A percentile compares a stretch with the other conserved stretches of the same genome.
phyloP scores from a whole-genome alignment of 2,113 vertebrate genomes.

The Takifugu bimaculatus region DNA sequence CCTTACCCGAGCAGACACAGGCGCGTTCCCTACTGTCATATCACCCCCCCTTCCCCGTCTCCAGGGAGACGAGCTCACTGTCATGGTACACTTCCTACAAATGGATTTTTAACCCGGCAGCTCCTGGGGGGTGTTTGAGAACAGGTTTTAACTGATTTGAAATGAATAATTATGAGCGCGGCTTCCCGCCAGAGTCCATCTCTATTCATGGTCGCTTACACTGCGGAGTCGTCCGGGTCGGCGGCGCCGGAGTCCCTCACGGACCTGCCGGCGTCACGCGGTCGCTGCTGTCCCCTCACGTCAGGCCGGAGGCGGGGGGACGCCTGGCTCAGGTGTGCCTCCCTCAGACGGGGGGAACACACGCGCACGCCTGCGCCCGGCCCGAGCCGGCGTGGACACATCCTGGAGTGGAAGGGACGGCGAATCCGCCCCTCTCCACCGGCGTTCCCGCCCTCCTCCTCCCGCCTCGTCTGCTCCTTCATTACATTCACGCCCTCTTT shows the following conservation, averaged over 20 bases:
- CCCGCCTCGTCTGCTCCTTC: slow-evolving; percentile 4
- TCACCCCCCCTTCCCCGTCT: slow-evolving; percentile 58
- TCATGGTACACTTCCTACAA: slow-evolving; percentile 81
- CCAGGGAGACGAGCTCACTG: slow-evolving; percentile 75
- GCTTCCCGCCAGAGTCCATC: slow-evolving; percentile 70
- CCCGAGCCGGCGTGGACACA: slow-evolving; percentile 55
- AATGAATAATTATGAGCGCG: slow-evolving; percentile 76
- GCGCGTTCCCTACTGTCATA: slow-evolving; percentile 57
- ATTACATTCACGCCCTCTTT: slow-evolving; percentile 4
- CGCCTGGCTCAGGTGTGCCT: slow-evolving; percentile 32
- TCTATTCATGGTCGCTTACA: slow-evolving; percentile 73
- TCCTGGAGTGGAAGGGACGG: slow-evolving; percentile 56
- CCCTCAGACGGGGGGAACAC: slow-evolving; percentile 47
- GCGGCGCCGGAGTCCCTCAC: too few species aligned
- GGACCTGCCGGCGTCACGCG: slow-evolving; percentile 12
- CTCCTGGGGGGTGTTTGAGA: slow-evolving; percentile 76
- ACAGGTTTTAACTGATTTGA: slow-evolving; percentile 78
- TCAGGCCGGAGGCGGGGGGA: slow-evolving; percentile 31
- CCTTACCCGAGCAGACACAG: slow-evolving; percentile 1
- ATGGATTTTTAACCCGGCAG: slow-evolving; percentile 77
- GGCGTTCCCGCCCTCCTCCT: slow-evolving; percentile 1
- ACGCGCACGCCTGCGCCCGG: slow-evolving; percentile 55
- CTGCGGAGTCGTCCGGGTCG: slow-evolving; percentile 33
- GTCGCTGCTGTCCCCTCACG: slow-evolving; percentile 43
- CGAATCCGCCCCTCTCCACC: slow-evolving; percentile 20